These are phyloP conservation scores for Anguilla japonica DNA, from an alignment of 2,113 vertebrate species.

Conservation along the genomic window DNA sequence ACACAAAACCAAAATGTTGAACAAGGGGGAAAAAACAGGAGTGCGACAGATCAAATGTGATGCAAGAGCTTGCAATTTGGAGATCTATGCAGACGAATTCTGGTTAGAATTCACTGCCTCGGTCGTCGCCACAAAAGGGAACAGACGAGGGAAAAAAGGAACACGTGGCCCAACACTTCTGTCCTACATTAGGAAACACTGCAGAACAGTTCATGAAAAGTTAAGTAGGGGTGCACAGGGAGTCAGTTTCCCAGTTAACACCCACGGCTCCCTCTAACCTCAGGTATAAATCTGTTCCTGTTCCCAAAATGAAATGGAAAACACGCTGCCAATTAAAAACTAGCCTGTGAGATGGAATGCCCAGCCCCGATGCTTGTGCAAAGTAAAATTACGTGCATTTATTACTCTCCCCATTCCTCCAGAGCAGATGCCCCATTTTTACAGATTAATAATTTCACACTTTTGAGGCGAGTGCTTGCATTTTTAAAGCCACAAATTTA, in stretches of 20 bases:
- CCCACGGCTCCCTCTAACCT: background rate
- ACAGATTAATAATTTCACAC: background rate
- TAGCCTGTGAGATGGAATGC: background rate
- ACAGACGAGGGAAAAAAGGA: background rate
- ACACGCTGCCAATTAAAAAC: background rate
- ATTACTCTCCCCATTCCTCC: no score
- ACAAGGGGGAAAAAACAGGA: background rate
- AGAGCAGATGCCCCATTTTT: no score
- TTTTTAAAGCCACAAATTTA: background rate
- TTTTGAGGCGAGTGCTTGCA: background rate
- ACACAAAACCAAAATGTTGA: background rate
- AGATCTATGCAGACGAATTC: background rate
- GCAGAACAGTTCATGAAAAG: background rate
- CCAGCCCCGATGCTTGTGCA: no score
- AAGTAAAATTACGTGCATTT: no score
- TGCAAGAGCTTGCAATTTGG: background rate
- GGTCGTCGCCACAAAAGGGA: background rate
- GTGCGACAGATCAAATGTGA: background rate
- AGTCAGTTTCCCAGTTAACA: background rate
- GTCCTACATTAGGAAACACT: background rate
- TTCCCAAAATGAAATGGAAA: background rate
- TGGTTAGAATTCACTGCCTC: background rate
- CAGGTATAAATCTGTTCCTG: background rate
- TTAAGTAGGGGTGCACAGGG: background rate
- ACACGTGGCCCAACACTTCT: background rate